Percentiles rank a stretch among this genome's conserved stretches.
These are phyloP conservation scores for Arctopsyche grandis DNA, from an alignment of 1,140 invertebrate species.

Conservation along the genomic window DNA sequence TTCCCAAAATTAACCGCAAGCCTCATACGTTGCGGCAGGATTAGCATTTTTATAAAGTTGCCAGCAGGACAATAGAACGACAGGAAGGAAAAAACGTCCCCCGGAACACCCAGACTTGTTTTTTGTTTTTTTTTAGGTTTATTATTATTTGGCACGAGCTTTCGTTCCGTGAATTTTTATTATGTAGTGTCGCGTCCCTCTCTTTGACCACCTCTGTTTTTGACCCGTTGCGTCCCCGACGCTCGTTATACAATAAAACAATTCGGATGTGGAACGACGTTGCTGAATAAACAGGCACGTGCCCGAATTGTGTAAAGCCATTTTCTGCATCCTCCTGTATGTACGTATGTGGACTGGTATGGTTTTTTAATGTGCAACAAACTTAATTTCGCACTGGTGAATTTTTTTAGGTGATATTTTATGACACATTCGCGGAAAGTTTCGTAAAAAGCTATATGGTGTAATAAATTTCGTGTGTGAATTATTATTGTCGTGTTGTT, in stretches of 20 bases:
- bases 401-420: too few species aligned
- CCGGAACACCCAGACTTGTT: neutral
- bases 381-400: too few species aligned
- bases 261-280: neutral
- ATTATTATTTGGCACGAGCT: conserved; percentile 8
- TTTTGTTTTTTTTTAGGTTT: neutral
- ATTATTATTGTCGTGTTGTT: too few species aligned
- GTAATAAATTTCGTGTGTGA: too few species aligned
- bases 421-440: too few species aligned
- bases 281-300: too few species aligned
- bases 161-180: conserved; percentile 35
- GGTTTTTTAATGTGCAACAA: too few species aligned
- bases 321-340: too few species aligned
- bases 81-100: neutral
- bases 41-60: conserved; percentile 50
- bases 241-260: conserved; percentile 16
- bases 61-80: neutral
- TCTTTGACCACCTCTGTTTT: neutral
- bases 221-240: conserved; percentile 1
- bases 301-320: too few species aligned
- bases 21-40: conserved; percentile 34
- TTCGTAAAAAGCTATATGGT: too few species aligned
- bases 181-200: neutral
- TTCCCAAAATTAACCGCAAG: conserved; percentile 12
- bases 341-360: too few species aligned